These are phyloP conservation scores for Siniperca scherzeri DNA, from an alignment of 2,797 vertebrate genomes.

Conservation along the genomic window DNA sequence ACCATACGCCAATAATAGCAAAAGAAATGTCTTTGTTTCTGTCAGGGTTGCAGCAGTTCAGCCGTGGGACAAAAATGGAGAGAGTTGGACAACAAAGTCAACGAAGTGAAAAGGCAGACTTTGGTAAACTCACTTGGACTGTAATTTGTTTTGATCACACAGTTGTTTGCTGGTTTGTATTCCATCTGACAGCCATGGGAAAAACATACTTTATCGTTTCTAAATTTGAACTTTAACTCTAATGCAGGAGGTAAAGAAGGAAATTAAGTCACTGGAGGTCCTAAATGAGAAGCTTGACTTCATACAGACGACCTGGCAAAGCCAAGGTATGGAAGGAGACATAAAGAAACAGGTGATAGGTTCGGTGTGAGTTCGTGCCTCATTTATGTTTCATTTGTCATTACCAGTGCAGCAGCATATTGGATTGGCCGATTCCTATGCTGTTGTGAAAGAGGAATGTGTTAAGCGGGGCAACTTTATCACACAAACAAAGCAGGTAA, in stretches of 20 bases:
- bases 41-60: slow-evolving; percentile 18
- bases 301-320: slow-evolving; percentile 46
- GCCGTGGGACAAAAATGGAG: slow-evolving; percentile 15
- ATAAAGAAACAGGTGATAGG: fast-evolving
- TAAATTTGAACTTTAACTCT: slow-evolving; percentile 1
- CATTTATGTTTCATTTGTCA: not conserved
- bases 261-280: slow-evolving; percentile 55
- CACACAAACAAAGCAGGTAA: slow-evolving; percentile 59
- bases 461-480: not conserved
- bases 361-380: not conserved
- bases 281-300: slow-evolving; percentile 50
- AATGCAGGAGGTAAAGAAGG: slow-evolving; percentile 56
- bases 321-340: slow-evolving; percentile 28
- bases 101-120: slow-evolving; percentile 34
- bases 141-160: not conserved
- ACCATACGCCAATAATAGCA: not conserved
- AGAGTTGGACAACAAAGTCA: slow-evolving; percentile 52
- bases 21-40: slow-evolving; percentile 3
- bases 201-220: not conserved
- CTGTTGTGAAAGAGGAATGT: slow-evolving; percentile 42
- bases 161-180: not conserved
- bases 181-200: not conserved
- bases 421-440: slow-evolving; percentile 2
- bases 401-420: slow-evolving; percentile 52
- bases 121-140: slow-evolving; percentile 48